phyloP scores from a whole-genome alignment of 2,888 invertebrate species.

The Nebria brevicollis region DNA sequence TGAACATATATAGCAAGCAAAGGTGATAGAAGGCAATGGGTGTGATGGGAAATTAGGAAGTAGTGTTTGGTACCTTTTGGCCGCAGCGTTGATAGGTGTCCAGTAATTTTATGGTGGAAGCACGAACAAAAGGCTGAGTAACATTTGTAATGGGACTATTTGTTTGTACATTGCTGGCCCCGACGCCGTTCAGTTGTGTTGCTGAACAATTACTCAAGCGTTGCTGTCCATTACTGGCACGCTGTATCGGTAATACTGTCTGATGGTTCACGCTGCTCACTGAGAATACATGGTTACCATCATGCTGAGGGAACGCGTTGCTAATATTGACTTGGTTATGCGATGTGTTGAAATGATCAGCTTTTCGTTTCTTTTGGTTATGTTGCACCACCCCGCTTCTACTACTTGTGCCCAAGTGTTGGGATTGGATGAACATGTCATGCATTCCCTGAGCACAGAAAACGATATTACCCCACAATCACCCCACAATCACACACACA shows the following conservation, averaged over 20 bases:
- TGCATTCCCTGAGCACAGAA: slow-evolving; percentile 76
- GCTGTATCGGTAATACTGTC: slow-evolving; percentile 57
- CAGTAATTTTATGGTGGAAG: slow-evolving; percentile 74
- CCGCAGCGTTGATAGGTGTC: slow-evolving; percentile 75
- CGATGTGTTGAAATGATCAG: slow-evolving; percentile 55
- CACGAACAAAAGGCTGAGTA: slow-evolving; percentile 70
- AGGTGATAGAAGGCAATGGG: not conserved
- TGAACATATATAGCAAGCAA: not conserved
- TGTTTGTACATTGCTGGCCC: slow-evolving; percentile 50
- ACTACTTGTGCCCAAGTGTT: slow-evolving; percentile 67
- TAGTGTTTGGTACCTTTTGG: slow-evolving; percentile 66
- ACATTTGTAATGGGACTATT: slow-evolving; percentile 56
- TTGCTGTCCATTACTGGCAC: slow-evolving; percentile 60
- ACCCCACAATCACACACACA: slow-evolving; percentile 9
- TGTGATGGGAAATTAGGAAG: not conserved
- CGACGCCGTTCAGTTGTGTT: slow-evolving; percentile 12
- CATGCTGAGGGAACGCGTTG: slow-evolving; percentile 47
- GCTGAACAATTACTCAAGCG: slow-evolving; percentile 37
- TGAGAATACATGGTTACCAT: slow-evolving; percentile 57
- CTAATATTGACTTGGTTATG: slow-evolving; percentile 49
- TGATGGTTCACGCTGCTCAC: slow-evolving; percentile 61
- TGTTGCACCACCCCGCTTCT: slow-evolving; percentile 61
- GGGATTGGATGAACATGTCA: slow-evolving; percentile 85
- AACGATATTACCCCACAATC: slow-evolving; percentile 31
- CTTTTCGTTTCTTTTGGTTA: slow-evolving; percentile 60